A percentile compares a stretch with the other conserved stretches of the same genome.
These are phyloP conservation scores for Brachypodius melanocephalos DNA, from an alignment of 2,113 vertebrate genomes.

Conservation along the genomic window DNA sequence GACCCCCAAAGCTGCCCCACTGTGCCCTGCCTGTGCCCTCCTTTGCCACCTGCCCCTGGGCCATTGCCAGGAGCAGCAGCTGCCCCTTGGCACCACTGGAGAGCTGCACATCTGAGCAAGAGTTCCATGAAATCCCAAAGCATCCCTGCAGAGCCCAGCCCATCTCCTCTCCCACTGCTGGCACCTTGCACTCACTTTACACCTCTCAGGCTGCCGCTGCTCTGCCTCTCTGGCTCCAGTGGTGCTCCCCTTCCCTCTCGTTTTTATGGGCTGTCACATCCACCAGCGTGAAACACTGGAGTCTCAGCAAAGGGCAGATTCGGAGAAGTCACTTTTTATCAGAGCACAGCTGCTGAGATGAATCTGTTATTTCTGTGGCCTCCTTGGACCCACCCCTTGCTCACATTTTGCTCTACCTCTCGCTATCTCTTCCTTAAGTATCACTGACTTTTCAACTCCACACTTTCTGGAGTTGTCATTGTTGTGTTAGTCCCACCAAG, in stretches of 20 bases:
- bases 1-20: not conserved
- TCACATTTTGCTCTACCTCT: not conserved
- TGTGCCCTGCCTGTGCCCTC: not conserved
- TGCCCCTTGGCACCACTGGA: fast-evolving
- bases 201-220: not conserved
- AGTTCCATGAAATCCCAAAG: not conserved
- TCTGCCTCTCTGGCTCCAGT: not conserved
- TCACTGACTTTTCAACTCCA: not conserved
- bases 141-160: not conserved
- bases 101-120: fast-evolving
- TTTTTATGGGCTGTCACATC: not conserved
- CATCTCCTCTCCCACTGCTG: not conserved
- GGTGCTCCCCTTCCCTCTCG: not conserved
- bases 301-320: not conserved
- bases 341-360: not conserved
- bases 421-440: not conserved
- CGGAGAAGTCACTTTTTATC: not conserved
- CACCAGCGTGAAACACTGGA: not conserved
- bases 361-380: not conserved
- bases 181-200: not conserved
- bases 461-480: not conserved
- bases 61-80: not conserved
- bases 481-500: not conserved
- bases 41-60: not conserved
- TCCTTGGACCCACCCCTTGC: not conserved